These are phyloP conservation scores for Garra rufa DNA, from an alignment of 2,113 vertebrate genomes.

Conservation along the genomic window DNA sequence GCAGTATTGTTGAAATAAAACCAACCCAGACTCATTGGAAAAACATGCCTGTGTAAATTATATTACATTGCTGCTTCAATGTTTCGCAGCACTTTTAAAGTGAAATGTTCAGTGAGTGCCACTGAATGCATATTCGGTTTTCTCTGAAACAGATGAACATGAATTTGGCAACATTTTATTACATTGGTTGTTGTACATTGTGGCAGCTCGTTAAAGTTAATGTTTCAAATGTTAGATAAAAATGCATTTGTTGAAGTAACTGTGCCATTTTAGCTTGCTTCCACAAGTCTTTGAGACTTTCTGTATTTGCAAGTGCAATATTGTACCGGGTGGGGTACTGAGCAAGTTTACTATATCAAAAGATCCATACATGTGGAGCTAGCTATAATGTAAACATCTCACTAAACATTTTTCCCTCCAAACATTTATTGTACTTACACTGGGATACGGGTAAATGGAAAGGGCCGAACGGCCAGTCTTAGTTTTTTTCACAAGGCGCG, in stretches of 20 bases:
- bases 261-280: background rate
- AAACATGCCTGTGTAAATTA: background rate
- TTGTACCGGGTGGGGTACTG: too few species aligned
- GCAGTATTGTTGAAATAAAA: conserved; percentile 28
- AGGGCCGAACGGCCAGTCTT: background rate
- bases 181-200: background rate
- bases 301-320: too few species aligned
- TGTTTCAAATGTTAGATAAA: background rate
- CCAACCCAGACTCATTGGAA: background rate
- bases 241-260: background rate
- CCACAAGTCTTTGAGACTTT: background rate
- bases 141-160: background rate
- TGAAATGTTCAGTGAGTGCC: background rate
- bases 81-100: background rate
- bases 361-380: too few species aligned
- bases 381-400: too few species aligned
- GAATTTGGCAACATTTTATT: background rate
- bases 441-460: background rate
- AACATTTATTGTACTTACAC: conserved; percentile 11
- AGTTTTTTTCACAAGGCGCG: too few species aligned
- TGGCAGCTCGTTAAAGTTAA: background rate
- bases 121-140: background rate
- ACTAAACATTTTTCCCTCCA: background rate
- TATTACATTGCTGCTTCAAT: background rate
- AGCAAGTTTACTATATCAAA: too few species aligned